phyloP scores from a whole-genome alignment of 2,888 invertebrate species.

The Glomeris marginata region DNA sequence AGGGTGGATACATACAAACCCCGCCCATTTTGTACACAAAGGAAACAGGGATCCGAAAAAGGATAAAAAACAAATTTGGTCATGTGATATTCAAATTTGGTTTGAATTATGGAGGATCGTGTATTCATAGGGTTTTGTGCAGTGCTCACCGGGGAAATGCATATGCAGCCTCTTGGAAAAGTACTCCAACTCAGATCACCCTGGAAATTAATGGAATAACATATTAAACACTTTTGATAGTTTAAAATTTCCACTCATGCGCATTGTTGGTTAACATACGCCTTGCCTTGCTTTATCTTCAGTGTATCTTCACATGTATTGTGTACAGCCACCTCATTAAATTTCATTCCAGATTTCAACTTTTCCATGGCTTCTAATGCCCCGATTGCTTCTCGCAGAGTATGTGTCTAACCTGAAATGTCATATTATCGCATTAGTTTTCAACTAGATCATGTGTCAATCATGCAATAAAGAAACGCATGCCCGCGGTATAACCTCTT shows the following conservation, averaged over 20 bases:
- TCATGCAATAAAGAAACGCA: too few species aligned
- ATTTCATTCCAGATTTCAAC: constrained; percentile 84
- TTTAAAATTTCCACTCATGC: too few species aligned
- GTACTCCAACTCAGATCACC: constrained; percentile 98
- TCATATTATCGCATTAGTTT: constrained; percentile 3
- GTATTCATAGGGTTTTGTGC: constrained; percentile 82
- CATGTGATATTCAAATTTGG: constrained; percentile 99
- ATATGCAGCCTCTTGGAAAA: constrained; percentile 98
- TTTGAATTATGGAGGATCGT: constrained; percentile 95
- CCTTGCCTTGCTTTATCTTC: constrained; percentile 96
- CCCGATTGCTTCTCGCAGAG: constrained; percentile 96
- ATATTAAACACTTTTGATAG: too few species aligned
- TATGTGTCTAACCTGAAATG: constrained; percentile 81
- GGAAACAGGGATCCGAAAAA: too few species aligned
- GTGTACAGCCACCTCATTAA: constrained; percentile 91
- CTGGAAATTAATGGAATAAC: constrained; percentile 28
- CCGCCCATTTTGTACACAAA: too few species aligned
- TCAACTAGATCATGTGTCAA: not conserved
- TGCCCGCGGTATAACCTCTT: too few species aligned
- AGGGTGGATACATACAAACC: too few species aligned
- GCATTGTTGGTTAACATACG: too few species aligned
- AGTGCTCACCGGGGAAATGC: constrained; percentile 73
- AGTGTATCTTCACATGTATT: too few species aligned
- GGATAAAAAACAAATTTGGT: too few species aligned
- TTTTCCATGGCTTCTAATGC: constrained; percentile 99